Base-by-base conservation (phyloP, 1,140 invertebrate genomes). In the Pogonognathellus flavescens region DNA sequence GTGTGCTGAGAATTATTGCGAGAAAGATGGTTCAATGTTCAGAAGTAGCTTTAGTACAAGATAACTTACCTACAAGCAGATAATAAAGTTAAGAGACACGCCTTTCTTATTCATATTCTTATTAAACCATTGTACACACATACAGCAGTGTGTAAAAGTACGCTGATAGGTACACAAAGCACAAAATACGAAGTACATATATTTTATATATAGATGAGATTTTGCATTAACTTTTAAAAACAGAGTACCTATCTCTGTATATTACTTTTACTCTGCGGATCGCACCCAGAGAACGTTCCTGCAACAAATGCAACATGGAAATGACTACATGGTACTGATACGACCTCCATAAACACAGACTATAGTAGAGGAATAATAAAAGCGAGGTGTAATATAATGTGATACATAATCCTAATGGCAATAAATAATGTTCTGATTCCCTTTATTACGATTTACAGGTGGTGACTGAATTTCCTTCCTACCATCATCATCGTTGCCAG, bases 1-100 rank as follows among this genome's bases (percentile, higher is more conserved):
- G 22, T 66, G 22, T 76, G 31, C 49, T 49, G 31, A 31, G 31
- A 49, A 31, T 49, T 76, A 76, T 49, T 50, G 41, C 41, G 62
- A 76, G 70, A 76, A 76, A 76, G 70, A 76, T 76, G 31, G 70
- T 76, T 76, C 70, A 76, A 76, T 76, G 70, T 31, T 76, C 70
- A 76, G 31, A 31, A 76, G 70, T 76, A 76, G 70, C 49, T 76
- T 76, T 76, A 76, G 70, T 49, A 25, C 25, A 31, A 76, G 70
- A 76, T 76, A 76, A 76, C 70, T 76, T 76, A 76, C 41, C 70
- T 76, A 76, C 70, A 25, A 76, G 41, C 70, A 76, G 70, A 76
- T 76, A 76, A 66, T 66, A 66, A 66, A 76, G 70, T 76, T 76
- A 76, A 76, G 70, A 76, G 70, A 76, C 70, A 76, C 70, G 70